Evolutionary conservation across 2,888 invertebrate genomes (phyloP), one percentile per base, ranked within the genome.

Genomic region (Cataglyphis albicans): DNA sequence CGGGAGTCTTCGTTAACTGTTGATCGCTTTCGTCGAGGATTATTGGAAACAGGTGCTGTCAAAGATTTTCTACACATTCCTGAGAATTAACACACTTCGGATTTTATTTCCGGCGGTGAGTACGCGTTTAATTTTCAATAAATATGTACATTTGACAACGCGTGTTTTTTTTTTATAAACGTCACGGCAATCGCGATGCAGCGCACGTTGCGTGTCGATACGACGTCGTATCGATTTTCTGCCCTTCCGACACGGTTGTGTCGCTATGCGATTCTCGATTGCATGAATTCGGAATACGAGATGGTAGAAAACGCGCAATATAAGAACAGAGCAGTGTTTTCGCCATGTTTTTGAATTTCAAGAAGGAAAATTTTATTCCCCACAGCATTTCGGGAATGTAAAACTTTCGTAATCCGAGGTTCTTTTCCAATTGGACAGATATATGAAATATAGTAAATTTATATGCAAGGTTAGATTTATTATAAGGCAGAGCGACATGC

Each of bases 191-290:
- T 35, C 44, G 25, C 44, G n/a, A 78, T 78, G 78, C 25, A 32
- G 70, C 35, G 32, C 70, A 78, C 59, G 78, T 78, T 78, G 70
- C 44, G 59, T 21, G 59, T 9, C 32, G 25, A 59, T 59, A 44
- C 25, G 44, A 44, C 35, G 59, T 35, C 25, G 32, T 70, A 78
- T 78, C 70, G 78, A 78, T 78, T 78, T 78, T 70, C 41, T 18
- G 18, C 25, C 35, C 44, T 32, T 3, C 3, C 44, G 78, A 59
- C 44, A 35, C 12, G 18, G n/a, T 67, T 21, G 52, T 38, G 32
- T 52, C 35, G 35, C 25, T 5, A 52, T 65, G 52, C 38, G 29
- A 25, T 12, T 55, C 41, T 38, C 25, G 67, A 61, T 44, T 73
- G n/a, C 32, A 32, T 9, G 59, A 59, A 41, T 74, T 6, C 2